Conservation (phyloP, 1,140 invertebrate genomes). For the Psilanteris sp. region DNA sequence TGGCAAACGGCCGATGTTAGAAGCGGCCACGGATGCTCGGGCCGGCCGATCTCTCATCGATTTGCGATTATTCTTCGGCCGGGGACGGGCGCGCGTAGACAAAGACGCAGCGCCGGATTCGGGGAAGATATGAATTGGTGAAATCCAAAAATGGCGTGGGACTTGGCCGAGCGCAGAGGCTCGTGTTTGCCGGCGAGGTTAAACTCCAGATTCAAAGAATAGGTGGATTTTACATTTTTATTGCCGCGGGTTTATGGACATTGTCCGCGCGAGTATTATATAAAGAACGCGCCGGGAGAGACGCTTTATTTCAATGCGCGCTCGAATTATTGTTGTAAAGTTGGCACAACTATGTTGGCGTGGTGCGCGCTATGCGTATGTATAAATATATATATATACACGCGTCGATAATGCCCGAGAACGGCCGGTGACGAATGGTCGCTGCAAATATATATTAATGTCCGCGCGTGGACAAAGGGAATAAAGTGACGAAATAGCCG, state of each 20-base stretch:
- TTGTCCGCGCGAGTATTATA: neutral
- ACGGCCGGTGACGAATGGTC: too few species aligned
- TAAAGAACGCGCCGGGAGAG: too few species aligned
- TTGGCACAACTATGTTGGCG: too few species aligned
- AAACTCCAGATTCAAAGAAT: constrained; percentile 18
- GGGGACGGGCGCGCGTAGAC: too few species aligned
- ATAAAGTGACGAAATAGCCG: too few species aligned
- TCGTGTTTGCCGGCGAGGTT: constrained; percentile 12
- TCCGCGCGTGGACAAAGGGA: too few species aligned
- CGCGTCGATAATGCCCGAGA: too few species aligned
- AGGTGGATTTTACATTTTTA: constrained; percentile 23
- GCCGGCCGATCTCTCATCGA: constrained; percentile 33
- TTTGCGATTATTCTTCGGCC: constrained; percentile 38
- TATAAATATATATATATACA: too few species aligned
- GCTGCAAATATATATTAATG: too few species aligned
- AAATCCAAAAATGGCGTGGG: constrained; percentile 43
- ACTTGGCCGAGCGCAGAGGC: constrained; percentile 11
- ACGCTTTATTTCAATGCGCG: constrained; percentile 22
- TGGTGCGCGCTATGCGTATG: too few species aligned
- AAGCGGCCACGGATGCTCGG: constrained; percentile 30
- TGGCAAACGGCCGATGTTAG: constrained; percentile 54
- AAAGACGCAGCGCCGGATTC: constrained; percentile 15
- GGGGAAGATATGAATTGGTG: constrained; percentile 43
- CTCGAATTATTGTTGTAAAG: too few species aligned
- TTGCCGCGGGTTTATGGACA: constrained; percentile 21